Evolutionary conservation across 2,797 vertebrate species (phyloP), one percentile per base, ranked within the genome.

Genomic region (Poliocrania exsul): DNA sequence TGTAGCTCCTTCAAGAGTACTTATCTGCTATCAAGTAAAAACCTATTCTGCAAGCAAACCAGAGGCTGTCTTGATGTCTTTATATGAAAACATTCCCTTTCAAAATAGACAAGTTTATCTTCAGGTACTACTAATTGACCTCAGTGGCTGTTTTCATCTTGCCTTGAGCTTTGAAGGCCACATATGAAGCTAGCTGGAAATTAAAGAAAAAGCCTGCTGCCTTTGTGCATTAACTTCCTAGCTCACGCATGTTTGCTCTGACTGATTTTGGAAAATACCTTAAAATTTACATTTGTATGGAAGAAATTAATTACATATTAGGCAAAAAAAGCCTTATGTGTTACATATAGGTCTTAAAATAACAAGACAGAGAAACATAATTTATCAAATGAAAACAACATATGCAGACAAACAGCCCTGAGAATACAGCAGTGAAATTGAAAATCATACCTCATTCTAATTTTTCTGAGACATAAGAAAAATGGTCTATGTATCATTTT

Each of bases 1-100:
- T 26, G 35, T 11, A 83, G 38, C 37, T 84, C 53, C 84, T 95
- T 91, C 70, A 82, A 72, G n/a, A 81, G 29, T n/a, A 64, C 62
- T 84, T 60, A 58, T 5, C 54, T 70, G 29, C 51, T 80, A 5
- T 61, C 82, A 49, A 57, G 19, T 54, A 91, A 64, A 91, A 93
- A 29, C 9, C 25, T 72, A 10, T 66, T 91, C 56, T 25, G 40
- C 61, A 82, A 79, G 50, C n/a, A 89, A 71, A 51, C 64, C 79
- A 61, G 64, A 88, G 29, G 38, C 54, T 23, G 28, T 38, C 62
- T 69, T 49, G 11, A 65, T 75, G 33, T 31, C 51, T 85, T 72
- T 67, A 23, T 49, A 70, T 37, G 49, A 85, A 90, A 89, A n/a
- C 7, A 47, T 6, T 62, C 19, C 15, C 47, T 93, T 88, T 75